A percentile compares a stretch with the other conserved stretches of the same genome.
phyloP scores from a whole-genome alignment of 2,888 invertebrate genomes.

The Sinopyrophorus schimmeli region DNA sequence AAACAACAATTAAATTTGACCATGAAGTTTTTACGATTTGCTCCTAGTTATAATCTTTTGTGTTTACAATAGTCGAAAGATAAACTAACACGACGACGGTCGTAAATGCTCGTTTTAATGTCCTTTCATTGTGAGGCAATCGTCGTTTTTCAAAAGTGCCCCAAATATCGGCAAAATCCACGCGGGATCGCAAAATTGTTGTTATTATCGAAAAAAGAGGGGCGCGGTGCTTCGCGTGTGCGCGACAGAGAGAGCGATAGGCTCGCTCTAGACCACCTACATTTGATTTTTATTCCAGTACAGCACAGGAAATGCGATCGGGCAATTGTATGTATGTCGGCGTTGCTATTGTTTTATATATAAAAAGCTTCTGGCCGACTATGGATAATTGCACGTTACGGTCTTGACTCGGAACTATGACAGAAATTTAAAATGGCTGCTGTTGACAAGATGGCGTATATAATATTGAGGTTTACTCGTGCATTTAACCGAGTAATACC shows the following conservation, averaged over 20 bases:
- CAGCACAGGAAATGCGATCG: constrained; percentile 20
- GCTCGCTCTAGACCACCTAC: constrained; percentile 24
- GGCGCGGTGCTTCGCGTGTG: no score
- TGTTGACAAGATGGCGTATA: constrained; percentile 33
- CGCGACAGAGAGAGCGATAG: constrained; percentile 10
- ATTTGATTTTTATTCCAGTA: constrained; percentile 29
- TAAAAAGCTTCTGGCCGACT: constrained; percentile 21
- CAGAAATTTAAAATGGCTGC: constrained; percentile 37
- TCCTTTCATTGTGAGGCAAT: no score
- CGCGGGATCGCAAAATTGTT: no score
- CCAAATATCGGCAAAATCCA: no score
- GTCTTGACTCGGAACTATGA: constrained; percentile 31
- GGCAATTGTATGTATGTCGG: not conserved
- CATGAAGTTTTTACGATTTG: no score
- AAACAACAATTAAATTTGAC: no score
- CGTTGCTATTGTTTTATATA: constrained; percentile 17
- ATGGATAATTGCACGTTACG: constrained; percentile 31
- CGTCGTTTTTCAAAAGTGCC: no score
- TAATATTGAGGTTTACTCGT: constrained; percentile 18
- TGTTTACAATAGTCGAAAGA: no score
- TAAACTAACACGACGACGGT: no score
- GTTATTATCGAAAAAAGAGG: no score
- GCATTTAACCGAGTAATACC: constrained; percentile 18
- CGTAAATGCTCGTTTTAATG: no score
- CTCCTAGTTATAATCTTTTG: no score